Conservation (phyloP, 2,113 vertebrate species). For the Pelmatolapia mariae region DNA sequence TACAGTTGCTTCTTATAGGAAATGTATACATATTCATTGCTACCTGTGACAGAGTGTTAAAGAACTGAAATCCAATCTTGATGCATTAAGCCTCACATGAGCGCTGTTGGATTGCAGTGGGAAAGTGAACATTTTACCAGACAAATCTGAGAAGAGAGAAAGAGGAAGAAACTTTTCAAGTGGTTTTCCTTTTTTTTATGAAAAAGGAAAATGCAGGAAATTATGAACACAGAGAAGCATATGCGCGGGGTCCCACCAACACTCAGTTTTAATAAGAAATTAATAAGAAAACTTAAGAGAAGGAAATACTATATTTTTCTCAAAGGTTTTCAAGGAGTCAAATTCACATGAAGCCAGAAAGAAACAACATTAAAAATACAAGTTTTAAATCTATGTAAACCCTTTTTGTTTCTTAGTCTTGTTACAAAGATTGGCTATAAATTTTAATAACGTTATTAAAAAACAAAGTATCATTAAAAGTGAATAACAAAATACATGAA, state of each 20-base stretch:
- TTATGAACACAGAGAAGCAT: not conserved
- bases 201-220: not conserved
- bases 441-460: not conserved
- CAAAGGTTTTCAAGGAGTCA: not conserved
- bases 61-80: not conserved
- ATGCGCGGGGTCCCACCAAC: not conserved
- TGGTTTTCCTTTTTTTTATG: not conserved
- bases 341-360: not conserved
- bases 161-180: not conserved
- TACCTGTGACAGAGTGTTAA: slow-evolving; percentile 59
- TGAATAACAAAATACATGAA: not conserved
- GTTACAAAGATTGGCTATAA: not conserved
- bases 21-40: not conserved
- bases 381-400: not conserved
- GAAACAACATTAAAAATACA: not conserved
- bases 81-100: slow-evolving; percentile 11
- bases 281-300: not conserved
- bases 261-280: not conserved
- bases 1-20: not conserved
- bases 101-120: slow-evolving; percentile 11
- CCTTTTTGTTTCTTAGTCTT: not conserved
- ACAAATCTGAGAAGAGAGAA: slow-evolving; percentile 24
- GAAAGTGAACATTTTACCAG: slow-evolving; percentile 61
- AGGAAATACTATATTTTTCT: not conserved
- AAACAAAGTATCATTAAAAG: not conserved